phyloP scores from a whole-genome alignment of 2,797 vertebrate genomes.

The Linurgus olivaceus region DNA sequence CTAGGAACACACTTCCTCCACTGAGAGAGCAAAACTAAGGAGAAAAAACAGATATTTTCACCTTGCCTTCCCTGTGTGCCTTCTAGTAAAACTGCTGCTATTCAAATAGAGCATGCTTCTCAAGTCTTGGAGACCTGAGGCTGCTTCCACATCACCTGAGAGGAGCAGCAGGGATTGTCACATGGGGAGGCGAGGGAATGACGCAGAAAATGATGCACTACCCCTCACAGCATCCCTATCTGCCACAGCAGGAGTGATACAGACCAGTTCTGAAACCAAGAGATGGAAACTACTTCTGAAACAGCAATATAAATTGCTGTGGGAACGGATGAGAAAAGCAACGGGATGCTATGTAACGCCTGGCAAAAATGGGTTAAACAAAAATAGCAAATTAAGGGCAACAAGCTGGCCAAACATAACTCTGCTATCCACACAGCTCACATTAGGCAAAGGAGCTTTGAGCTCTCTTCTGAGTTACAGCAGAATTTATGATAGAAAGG shows the following conservation, averaged over 20 bases:
- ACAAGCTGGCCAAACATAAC: constrained; percentile 23
- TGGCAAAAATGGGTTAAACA: constrained; percentile 47
- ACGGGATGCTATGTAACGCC: background rate
- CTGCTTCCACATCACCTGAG: background rate
- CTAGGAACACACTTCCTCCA: background rate
- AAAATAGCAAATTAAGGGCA: constrained; percentile 22
- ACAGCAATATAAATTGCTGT: background rate
- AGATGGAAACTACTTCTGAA: background rate
- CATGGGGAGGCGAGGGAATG: rapidly evolving
- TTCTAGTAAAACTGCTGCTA: background rate
- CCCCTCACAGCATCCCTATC: background rate
- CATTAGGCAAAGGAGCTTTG: background rate
- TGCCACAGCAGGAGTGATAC: background rate
- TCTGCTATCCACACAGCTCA: constrained; percentile 4
- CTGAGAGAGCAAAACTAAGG: background rate
- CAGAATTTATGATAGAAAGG: constrained; percentile 12
- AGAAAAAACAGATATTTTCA: background rate
- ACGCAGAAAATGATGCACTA: background rate
- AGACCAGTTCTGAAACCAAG: background rate
- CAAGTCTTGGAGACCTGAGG: background rate
- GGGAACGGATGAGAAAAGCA: background rate
- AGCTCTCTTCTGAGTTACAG: background rate
- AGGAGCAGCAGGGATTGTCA: background rate
- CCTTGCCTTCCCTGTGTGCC: background rate
- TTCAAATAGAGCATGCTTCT: background rate